Percentiles rank a stretch among this genome's conserved stretches.
Conservation (phyloP, 2,113 vertebrate species). For the Paradoxurus hermaphroditus region DNA sequence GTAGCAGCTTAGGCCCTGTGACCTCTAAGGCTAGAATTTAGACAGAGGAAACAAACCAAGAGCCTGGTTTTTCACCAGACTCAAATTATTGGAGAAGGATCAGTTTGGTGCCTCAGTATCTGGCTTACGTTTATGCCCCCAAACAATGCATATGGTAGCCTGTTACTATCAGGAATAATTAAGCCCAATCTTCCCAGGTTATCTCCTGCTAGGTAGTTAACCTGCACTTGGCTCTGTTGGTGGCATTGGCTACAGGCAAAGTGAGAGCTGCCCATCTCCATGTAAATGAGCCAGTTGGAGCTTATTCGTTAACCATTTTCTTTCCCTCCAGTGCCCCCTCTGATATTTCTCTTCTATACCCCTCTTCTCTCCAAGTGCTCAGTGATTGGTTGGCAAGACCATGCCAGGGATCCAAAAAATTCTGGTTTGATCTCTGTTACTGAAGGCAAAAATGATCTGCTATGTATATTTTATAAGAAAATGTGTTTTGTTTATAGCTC, state of each 20-base stretch:
- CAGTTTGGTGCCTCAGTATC: not conserved
- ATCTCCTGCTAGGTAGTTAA: conserved; percentile 54
- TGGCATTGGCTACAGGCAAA: conserved; percentile 15
- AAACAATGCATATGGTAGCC: conserved; percentile 30
- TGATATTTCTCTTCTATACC: not conserved
- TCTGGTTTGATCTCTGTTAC: conserved; percentile 72
- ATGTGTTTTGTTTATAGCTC: conserved; percentile 78
- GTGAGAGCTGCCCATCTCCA: conserved; percentile 13
- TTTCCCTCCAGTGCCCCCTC: not conserved
- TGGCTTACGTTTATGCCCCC: conserved; percentile 37
- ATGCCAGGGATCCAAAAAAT: not conserved
- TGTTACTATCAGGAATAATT: conserved; percentile 50
- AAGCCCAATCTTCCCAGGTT: conserved; percentile 31
- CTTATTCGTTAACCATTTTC: not conserved
- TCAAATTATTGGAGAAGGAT: conserved; percentile 17
- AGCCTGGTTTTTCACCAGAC: not conserved
- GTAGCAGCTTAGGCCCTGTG: not conserved
- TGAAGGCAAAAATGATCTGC: conserved; percentile 71
- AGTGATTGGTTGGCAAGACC: not conserved
- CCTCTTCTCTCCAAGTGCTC: not conserved
- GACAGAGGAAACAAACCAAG: not conserved
- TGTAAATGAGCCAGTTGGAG: conserved; percentile 16
- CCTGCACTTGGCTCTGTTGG: conserved; percentile 56
- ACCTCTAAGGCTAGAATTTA: not conserved
- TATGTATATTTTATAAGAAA: conserved; percentile 82